Conservation (phyloP, 2,113 vertebrate species). For the Phaetusa simplex region DNA sequence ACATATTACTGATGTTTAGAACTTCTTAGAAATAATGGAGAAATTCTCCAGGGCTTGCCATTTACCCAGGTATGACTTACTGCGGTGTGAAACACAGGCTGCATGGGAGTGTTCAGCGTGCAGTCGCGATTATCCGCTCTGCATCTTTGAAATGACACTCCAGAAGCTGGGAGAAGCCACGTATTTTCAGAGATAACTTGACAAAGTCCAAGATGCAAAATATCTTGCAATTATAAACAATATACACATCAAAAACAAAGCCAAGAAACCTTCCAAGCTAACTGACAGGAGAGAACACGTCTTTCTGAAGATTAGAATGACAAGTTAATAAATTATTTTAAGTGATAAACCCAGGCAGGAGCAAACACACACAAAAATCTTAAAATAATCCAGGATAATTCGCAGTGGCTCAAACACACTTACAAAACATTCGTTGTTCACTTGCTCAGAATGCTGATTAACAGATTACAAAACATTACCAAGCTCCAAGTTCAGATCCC, state of each 20-base stretch:
- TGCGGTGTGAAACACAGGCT: neutral
- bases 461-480: neutral
- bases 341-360: neutral
- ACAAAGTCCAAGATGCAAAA: neutral
- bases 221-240: neutral
- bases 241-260: neutral
- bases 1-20: neutral
- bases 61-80: neutral
- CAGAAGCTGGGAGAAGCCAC: neutral
- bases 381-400: neutral
- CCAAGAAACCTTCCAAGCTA: neutral
- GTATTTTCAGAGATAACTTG: neutral
- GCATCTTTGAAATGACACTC: neutral
- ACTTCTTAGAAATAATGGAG: neutral
- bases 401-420: neutral
- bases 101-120: neutral
- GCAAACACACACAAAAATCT: neutral
- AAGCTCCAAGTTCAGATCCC: neutral
- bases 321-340: neutral
- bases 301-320: neutral
- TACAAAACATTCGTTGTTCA: neutral
- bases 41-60: neutral
- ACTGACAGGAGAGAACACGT: neutral
- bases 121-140: neutral
- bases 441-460: neutral